A percentile compares a stretch with the other conserved stretches of the same genome.
Evolutionary conservation across 2,113 vertebrate species (phyloP).

Genomic region (Steatornis caripensis): DNA sequence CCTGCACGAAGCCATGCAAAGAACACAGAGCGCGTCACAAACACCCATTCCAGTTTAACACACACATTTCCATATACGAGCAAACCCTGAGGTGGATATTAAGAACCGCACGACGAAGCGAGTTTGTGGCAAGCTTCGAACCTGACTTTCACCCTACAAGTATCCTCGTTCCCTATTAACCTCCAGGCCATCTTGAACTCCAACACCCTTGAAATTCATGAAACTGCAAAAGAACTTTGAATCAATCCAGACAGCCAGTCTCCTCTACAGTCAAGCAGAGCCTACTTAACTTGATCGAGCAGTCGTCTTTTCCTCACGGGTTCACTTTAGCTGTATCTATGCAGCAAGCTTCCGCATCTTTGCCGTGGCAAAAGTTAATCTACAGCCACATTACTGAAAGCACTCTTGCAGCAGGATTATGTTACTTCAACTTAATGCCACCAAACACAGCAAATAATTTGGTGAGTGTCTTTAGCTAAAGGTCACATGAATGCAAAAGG

Average conservation of each 20-base stretch:
- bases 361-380: slow-evolving; percentile 2
- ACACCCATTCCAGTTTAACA: neutral
- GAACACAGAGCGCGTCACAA: accelerated
- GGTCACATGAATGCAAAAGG: neutral
- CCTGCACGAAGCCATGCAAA: neutral
- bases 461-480: neutral
- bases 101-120: neutral
- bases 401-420: neutral
- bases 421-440: slow-evolving; percentile 4
- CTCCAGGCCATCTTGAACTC: neutral
- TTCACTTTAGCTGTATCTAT: neutral
- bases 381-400: slow-evolving; percentile 2
- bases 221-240: neutral
- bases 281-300: neutral
- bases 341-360: slow-evolving; percentile 32
- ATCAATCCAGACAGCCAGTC: neutral
- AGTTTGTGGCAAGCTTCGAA: neutral
- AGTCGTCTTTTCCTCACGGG: neutral
- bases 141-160: neutral
- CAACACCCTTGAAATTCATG: neutral
- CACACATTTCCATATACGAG: neutral
- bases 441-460: slow-evolving; percentile 32
- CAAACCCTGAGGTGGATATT: neutral
- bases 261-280: neutral
- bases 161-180: neutral